These are phyloP conservation scores for Echinometra lucunter DNA, from an alignment of 53 echinoderm and acorn worm genomes.

Conservation along the genomic window DNA sequence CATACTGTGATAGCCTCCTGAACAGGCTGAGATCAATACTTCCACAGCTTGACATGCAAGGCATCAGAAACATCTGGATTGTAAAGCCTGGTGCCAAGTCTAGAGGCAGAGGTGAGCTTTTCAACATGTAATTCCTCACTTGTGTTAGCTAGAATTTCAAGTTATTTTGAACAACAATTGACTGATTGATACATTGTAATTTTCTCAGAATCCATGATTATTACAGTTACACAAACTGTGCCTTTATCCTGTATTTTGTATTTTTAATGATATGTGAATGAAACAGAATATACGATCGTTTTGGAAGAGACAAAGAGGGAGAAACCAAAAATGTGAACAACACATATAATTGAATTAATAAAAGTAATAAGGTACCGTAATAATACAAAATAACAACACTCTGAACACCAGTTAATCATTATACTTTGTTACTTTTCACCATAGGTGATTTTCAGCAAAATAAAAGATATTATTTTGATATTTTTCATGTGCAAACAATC, in stretches of 20 bases:
- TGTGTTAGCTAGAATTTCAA: not conserved
- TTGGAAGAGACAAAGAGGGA: no score
- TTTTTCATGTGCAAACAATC: not conserved
- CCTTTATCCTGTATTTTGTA: no score
- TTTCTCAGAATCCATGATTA: no score
- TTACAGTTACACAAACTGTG: no score
- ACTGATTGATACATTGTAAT: no score
- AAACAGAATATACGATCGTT: no score
- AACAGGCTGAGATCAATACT: conserved; percentile 80
- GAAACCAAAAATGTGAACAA: no score
- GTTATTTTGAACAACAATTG: not conserved
- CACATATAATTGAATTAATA: not conserved
- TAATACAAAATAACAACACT: not conserved
- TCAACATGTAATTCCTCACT: not conserved
- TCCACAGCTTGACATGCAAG: conserved; percentile 92
- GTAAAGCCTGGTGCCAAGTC: conserved; percentile 99
- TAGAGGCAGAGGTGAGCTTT: conserved; percentile 90
- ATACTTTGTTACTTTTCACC: not conserved
- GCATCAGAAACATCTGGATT: conserved; percentile 95
- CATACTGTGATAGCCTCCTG: conserved; percentile 82
- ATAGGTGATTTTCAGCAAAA: not conserved
- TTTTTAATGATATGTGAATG: no score
- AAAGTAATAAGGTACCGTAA: not conserved
- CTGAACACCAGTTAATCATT: not conserved
- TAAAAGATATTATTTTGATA: not conserved